Percentiles rank a stretch among this genome's conserved stretches.
Conservation (phyloP, 1,140 invertebrate genomes). For the Camponotus pennsylvanicus region DNA sequence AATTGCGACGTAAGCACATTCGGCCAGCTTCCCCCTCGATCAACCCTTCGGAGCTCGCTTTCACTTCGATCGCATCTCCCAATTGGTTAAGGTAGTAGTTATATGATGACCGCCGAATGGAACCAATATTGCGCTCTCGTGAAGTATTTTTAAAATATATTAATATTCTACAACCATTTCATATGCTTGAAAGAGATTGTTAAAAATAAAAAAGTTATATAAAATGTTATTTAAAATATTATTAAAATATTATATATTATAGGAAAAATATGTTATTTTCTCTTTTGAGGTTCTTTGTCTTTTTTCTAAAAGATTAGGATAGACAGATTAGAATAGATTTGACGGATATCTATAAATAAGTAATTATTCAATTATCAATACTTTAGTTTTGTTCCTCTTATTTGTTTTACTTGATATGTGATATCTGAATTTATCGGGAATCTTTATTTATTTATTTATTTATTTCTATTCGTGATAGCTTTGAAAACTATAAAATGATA, state of each 20-base stretch:
- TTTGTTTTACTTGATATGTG: background rate
- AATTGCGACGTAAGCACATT: slow-evolving; percentile 4
- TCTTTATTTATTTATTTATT: background rate
- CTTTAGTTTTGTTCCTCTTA: background rate
- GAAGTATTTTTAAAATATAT: background rate
- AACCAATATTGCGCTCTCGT: background rate
- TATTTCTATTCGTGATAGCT: background rate
- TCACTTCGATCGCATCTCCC: background rate
- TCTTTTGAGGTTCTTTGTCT: background rate
- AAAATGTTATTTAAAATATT: background rate
- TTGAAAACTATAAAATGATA: background rate
- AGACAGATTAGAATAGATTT: background rate
- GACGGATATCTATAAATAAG: background rate
- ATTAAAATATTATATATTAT: too few relatives aligned
- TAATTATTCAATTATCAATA: too few relatives aligned
- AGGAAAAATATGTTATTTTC: slow-evolving; percentile 29
- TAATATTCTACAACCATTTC: background rate
- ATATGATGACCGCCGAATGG: background rate
- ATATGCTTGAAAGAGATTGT: background rate
- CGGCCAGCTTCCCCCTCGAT: background rate
- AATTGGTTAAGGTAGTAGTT: background rate
- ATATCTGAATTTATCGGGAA: background rate
- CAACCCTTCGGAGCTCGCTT: background rate
- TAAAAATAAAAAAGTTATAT: background rate
- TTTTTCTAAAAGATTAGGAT: background rate